These are phyloP conservation scores for Isaurus tuberculatus DNA, from an alignment of 92 coral and sea anemone species.

Conservation along the genomic window DNA sequence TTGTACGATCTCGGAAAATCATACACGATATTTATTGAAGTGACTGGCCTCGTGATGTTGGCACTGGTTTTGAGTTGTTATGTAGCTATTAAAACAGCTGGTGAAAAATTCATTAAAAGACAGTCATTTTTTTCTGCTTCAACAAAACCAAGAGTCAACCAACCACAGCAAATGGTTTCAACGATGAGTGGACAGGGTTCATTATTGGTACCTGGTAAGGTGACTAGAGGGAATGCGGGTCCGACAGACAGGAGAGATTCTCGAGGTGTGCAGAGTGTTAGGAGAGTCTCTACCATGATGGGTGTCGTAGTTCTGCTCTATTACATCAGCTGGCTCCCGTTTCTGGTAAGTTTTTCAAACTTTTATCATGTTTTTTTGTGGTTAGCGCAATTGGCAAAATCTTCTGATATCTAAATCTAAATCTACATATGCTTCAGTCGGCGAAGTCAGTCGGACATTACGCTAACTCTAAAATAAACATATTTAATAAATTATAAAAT, in stretches of 20 bases:
- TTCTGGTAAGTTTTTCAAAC: constrained; percentile 70
- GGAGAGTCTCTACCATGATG: constrained; percentile 75
- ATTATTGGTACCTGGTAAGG: not conserved
- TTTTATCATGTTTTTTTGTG: not conserved
- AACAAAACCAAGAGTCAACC: constrained; percentile 12
- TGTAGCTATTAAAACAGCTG: constrained; percentile 71
- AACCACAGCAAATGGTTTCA: not conserved
- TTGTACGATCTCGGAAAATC: constrained; percentile 69
- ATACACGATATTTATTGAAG: constrained; percentile 73
- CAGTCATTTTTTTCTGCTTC: constrained; percentile 61
- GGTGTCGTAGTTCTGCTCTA: constrained; percentile 74
- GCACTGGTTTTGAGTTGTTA: constrained; percentile 59
- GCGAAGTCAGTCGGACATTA: too few species aligned
- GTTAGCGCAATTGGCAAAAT: too few species aligned
- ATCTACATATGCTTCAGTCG: too few species aligned
- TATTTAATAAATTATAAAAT: too few species aligned
- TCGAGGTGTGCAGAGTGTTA: constrained; percentile 68
- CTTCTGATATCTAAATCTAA: too few species aligned
- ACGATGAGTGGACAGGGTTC: not conserved
- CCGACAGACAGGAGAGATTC: constrained; percentile 24
- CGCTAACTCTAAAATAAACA: too few species aligned
- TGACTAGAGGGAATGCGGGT: not conserved
- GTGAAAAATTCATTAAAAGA: constrained; percentile 69
- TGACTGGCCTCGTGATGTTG: constrained; percentile 63
- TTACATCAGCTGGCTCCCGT: constrained; percentile 91